Evolutionary conservation across 2,888 invertebrate species (phyloP).

Genomic region (Ormyrus thymus): DNA sequence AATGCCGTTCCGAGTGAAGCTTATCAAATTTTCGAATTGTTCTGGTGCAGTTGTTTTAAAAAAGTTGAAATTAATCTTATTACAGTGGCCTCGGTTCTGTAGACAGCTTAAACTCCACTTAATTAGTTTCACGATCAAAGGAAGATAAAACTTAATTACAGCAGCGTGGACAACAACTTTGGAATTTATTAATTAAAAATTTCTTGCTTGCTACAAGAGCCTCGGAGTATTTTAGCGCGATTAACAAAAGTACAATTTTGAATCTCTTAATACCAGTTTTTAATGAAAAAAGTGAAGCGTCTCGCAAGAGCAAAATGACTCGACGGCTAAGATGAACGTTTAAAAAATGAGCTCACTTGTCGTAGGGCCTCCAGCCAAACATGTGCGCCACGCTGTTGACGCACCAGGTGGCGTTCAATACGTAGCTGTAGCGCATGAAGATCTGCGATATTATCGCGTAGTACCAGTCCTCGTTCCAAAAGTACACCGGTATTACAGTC

Average conservation of each 20-base stretch:
- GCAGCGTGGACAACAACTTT: too few relatives aligned
- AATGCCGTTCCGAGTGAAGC: not conserved
- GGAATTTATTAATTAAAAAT: too few relatives aligned
- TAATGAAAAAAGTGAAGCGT: not conserved
- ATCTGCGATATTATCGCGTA: conserved; percentile 76
- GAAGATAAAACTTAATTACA: too few relatives aligned
- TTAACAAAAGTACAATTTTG: not conserved
- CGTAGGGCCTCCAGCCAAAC: conserved; percentile 69
- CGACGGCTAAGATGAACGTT: not conserved
- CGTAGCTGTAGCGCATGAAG: conserved; percentile 75
- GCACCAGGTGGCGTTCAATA: conserved; percentile 78
- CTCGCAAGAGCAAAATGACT: too few relatives aligned
- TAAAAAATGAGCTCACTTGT: conserved; percentile 64
- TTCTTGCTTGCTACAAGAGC: too few relatives aligned
- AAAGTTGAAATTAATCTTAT: too few relatives aligned
- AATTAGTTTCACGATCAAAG: too few relatives aligned
- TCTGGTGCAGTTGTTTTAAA: too few relatives aligned
- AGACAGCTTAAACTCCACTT: too few relatives aligned
- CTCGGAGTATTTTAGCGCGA: too few relatives aligned
- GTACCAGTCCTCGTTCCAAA: conserved; percentile 78
- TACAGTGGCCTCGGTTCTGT: too few relatives aligned
- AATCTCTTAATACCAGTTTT: not conserved
- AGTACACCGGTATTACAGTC: conserved; percentile 76
- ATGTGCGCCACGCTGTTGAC: conserved; percentile 80
- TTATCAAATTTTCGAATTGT: too few relatives aligned